phyloP scores from a whole-genome alignment of 2,888 invertebrate genomes.

The Chironomus riparius region DNA sequence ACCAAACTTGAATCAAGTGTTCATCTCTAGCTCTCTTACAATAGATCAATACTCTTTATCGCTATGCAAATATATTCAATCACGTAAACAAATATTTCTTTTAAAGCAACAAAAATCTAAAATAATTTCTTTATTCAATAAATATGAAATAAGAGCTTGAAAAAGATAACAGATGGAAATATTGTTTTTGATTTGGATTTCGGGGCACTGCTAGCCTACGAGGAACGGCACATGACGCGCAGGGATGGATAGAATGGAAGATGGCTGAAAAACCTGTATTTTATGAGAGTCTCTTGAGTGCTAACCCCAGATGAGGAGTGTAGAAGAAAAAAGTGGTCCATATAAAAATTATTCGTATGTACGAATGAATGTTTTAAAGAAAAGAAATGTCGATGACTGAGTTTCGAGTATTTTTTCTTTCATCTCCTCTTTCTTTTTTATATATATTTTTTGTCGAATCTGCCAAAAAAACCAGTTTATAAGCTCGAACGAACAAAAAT shows the following conservation, averaged over 20 bases:
- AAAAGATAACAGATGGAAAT: no score
- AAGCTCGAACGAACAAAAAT: background rate
- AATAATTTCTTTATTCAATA: background rate
- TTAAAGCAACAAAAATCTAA: background rate
- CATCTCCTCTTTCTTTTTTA: background rate
- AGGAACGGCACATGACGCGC: background rate
- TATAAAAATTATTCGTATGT: background rate
- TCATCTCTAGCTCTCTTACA: no score
- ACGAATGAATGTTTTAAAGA: background rate
- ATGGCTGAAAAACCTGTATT: conserved; percentile 5
- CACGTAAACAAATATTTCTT: no score
- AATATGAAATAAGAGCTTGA: no score
- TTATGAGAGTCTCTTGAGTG: background rate
- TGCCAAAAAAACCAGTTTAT: conserved; percentile 7
- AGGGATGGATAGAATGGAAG: background rate
- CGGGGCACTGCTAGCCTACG: background rate
- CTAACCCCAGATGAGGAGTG: background rate
- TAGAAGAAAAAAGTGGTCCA: conserved; percentile 1
- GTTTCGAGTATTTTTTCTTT: background rate
- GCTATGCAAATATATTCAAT: background rate
- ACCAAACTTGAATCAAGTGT: no score
- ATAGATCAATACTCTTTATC: background rate
- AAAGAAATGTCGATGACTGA: conserved; percentile 19
- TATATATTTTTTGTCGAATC: background rate
- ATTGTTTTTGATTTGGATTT: background rate